A percentile compares a stretch with the other conserved stretches of the same genome.
These are phyloP conservation scores for Sesia bembeciformis DNA, from an alignment of 2,888 invertebrate genomes.

Conservation along the genomic window DNA sequence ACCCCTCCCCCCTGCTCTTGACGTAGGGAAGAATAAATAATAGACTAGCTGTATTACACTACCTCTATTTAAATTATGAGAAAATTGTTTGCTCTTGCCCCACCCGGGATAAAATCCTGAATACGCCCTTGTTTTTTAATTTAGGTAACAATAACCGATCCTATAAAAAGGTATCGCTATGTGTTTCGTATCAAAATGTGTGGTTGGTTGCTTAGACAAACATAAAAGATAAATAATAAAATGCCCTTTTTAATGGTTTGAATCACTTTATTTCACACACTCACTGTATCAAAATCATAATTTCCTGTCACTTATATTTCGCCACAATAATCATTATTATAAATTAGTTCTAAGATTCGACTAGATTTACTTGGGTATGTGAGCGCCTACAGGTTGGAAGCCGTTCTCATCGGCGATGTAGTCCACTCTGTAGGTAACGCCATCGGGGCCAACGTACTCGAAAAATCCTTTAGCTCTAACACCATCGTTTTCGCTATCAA, in stretches of 20 bases:
- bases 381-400: slow-evolving; percentile 45
- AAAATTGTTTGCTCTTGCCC: too few species aligned
- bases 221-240: too few species aligned
- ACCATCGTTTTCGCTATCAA: slow-evolving; percentile 37
- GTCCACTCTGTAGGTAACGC: slow-evolving; percentile 61
- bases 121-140: too few species aligned
- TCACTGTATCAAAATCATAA: not conserved
- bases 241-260: not conserved
- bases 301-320: not conserved
- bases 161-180: too few species aligned
- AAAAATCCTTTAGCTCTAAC: slow-evolving; percentile 57
- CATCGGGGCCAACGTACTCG: slow-evolving; percentile 58
- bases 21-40: too few species aligned
- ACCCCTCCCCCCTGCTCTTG: too few species aligned
- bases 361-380: slow-evolving; percentile 41
- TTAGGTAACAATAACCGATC: too few species aligned
- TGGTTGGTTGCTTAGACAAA: too few species aligned
- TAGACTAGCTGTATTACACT: too few species aligned
- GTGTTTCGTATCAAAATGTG: too few species aligned
- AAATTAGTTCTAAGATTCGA: slow-evolving; percentile 4
- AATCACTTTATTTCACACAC: not conserved
- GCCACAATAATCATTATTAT: not conserved
- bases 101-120: too few species aligned
- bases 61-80: too few species aligned
- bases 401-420: slow-evolving; percentile 66